phyloP scores from a whole-genome alignment of 2,797 vertebrate genomes.

The Urosaurus nigricauda region DNA sequence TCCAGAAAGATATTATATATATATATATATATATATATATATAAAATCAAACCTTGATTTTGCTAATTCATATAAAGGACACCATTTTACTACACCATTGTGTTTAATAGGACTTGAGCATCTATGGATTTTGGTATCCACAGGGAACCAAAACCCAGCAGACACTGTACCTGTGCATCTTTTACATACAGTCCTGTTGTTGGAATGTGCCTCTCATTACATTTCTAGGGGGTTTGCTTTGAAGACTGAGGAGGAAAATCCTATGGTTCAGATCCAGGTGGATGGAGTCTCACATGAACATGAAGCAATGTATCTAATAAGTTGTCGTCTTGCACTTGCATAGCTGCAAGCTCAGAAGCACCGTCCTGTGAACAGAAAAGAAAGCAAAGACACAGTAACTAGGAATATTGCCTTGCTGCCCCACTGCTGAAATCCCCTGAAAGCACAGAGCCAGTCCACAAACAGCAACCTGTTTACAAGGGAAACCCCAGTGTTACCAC shows the following conservation, averaged over 20 bases:
- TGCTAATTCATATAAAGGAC: too few relatives aligned
- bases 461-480: neutral
- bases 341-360: too few relatives aligned
- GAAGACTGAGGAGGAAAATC: neutral
- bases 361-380: neutral
- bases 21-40: too few relatives aligned
- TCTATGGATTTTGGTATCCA: too few relatives aligned
- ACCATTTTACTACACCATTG: too few relatives aligned
- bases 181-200: neutral
- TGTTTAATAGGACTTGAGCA: too few relatives aligned
- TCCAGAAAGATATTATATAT: too few relatives aligned
- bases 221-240: neutral
- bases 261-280: neutral
- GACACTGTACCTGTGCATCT: too few relatives aligned
- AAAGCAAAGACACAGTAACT: neutral
- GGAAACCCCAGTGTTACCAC: neutral
- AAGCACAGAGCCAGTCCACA: neutral
- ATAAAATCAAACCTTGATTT: too few relatives aligned
- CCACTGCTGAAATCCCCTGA: neutral
- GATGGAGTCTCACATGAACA: neutral
- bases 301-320: neutral
- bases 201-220: neutral
- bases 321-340: neutral
- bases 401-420: neutral
- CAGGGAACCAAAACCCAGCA: too few relatives aligned